These are phyloP conservation scores for Cryptus viduatorius DNA, from an alignment of 2,888 invertebrate genomes.

Conservation along the genomic window DNA sequence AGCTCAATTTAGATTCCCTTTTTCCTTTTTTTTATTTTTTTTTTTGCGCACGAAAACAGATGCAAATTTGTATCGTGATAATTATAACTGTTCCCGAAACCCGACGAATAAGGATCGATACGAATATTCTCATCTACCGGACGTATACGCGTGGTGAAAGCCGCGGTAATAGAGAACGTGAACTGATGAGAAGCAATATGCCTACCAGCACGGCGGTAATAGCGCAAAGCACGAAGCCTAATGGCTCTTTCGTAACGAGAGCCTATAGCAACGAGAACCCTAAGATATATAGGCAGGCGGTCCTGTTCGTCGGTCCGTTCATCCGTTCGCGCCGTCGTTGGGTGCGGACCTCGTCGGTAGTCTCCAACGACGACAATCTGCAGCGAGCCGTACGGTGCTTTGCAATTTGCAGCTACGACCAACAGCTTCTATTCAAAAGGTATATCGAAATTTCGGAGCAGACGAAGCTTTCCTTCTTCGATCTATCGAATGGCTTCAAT, in stretches of 20 bases:
- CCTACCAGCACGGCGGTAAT: slow-evolving; percentile 71
- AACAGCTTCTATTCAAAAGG: slow-evolving; percentile 30
- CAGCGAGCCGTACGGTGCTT: slow-evolving; percentile 20
- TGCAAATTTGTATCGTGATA: background rate
- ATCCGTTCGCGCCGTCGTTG: slow-evolving; percentile 37
- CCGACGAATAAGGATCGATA: slow-evolving; percentile 13
- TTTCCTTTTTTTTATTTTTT: background rate
- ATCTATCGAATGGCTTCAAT: background rate
- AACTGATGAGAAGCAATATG: slow-evolving; percentile 74
- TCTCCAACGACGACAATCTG: slow-evolving; percentile 17
- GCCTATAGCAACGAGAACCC: slow-evolving; percentile 57
- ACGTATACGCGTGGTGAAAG: slow-evolving; percentile 1
- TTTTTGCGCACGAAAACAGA: background rate
- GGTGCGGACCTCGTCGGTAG: slow-evolving; percentile 28
- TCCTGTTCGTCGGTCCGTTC: slow-evolving; percentile 41
- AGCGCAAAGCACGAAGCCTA: slow-evolving; percentile 75
- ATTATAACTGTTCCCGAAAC: background rate
- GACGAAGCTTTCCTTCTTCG: background rate
- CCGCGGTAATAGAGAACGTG: slow-evolving; percentile 36
- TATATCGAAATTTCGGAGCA: slow-evolving; percentile 34
- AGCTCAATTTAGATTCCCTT: background rate
- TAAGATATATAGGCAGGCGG: slow-evolving; percentile 12
- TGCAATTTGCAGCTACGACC: slow-evolving; percentile 43
- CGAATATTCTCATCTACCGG: slow-evolving; percentile 16
- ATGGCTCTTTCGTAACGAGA: slow-evolving; percentile 76